phyloP scores from a whole-genome alignment of 2,113 vertebrate species.

The Sus scrofa region DNA sequence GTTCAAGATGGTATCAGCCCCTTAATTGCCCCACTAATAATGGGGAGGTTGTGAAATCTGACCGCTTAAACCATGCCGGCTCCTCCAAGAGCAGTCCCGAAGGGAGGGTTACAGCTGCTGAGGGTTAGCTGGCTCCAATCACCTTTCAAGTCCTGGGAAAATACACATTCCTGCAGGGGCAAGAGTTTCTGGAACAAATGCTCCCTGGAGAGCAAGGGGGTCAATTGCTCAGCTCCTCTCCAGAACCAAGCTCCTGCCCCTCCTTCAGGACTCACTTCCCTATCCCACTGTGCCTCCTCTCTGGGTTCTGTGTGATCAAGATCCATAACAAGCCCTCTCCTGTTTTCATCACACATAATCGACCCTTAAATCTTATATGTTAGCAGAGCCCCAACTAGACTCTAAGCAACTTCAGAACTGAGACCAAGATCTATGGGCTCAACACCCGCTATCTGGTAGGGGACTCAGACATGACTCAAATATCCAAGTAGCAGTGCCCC shows the following conservation, averaged over 20 bases:
- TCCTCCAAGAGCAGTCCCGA: neutral
- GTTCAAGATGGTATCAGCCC: conserved; percentile 76
- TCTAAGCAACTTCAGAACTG: neutral
- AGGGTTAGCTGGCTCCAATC: conserved; percentile 2
- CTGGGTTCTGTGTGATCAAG: neutral
- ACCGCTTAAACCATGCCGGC: conserved; percentile 63
- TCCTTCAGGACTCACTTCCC: neutral
- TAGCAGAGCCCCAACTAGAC: neutral
- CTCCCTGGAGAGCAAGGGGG: conserved; percentile 22
- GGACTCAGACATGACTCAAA: neutral
- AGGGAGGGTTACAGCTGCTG: conserved; percentile 19
- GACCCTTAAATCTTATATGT: neutral
- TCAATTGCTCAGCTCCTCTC: neutral
- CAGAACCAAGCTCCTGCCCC: neutral
- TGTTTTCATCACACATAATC: neutral
- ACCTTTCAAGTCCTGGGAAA: conserved; percentile 59
- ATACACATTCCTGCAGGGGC: neutral
- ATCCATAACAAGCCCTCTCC: neutral
- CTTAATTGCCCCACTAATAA: conserved; percentile 73
- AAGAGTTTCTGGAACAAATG: conserved; percentile 14
- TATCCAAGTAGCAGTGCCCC: neutral
- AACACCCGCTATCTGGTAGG: neutral
- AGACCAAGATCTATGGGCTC: neutral
- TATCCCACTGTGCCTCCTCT: neutral
- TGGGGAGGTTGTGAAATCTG: conserved; percentile 75